Evolutionary conservation across 1,140 invertebrate species (phyloP), one percentile per base, ranked within the genome.

Genomic region (Leptopilina clavipes): DNA sequence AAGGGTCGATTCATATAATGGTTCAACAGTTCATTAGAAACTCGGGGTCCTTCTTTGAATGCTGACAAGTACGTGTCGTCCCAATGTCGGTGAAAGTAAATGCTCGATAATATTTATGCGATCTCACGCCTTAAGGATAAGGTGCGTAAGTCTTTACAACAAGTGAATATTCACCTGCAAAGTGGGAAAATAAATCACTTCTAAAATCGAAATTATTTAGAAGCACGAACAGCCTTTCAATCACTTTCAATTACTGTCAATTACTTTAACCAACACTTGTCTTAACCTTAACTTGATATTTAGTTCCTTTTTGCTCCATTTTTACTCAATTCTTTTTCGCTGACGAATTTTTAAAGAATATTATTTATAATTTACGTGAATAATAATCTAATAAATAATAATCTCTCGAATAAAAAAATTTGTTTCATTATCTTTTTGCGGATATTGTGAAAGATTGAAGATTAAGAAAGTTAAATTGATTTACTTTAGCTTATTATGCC

Each of bases 101-200:
- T 25, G 10, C 48, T 17, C 48, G 14, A 52, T 52, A 17, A 52
- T 52, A 52, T 52, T 65, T 65, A 65, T 65, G 59, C 59, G 22
- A 65, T 31, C 14, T 25, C 59, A 65, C 59, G 59, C 5, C 59
- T 22, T 31, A n/a, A 65, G 25, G 19, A 65, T n/a, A 31, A 14
- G 3, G 22, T 31, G 59, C 22, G 25, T 65, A n/a, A 22, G 25
- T 31, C 10, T 65, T 65, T n/a, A n/a, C n/a, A 65, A 31, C 59
- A 65, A 65, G 59, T 65, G 59, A 65, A 12, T 65, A 25, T 65
- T 65, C 59, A 65, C 59, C 59, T 65, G 59, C n/a, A 65, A 31
- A 31, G 6, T 22, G 5, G 10, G 48, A 17, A 52, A 52, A 31
- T 31, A 65, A 65, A 31, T 37, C 22, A 31, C 25, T 8, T n/a